phyloP scores from a whole-genome alignment of 2,113 vertebrate species.

The Arizona elegans region DNA sequence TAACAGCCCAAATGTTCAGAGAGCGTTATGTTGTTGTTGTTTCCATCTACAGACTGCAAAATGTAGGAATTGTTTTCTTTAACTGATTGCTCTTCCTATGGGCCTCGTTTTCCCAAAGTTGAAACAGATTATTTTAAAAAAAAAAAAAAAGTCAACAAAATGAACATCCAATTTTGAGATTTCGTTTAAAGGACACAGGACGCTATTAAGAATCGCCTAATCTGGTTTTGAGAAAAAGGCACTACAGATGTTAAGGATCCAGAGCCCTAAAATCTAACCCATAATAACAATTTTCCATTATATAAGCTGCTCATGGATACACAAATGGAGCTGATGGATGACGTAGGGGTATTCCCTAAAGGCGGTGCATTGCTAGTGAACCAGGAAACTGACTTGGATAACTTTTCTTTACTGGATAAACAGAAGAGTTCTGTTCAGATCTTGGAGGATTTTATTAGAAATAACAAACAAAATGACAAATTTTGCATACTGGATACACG shows the following conservation, averaged over 20 bases:
- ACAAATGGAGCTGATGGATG: background rate
- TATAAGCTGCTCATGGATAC: background rate
- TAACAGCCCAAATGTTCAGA: background rate
- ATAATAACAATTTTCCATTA: background rate
- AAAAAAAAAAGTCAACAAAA: background rate
- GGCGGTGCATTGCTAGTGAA: background rate
- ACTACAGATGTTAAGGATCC: background rate
- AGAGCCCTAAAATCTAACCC: background rate
- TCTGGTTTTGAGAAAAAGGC: background rate
- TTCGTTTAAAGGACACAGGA: background rate
- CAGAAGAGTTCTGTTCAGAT: background rate
- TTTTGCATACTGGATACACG: background rate
- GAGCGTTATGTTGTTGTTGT: background rate
- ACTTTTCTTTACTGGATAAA: background rate
- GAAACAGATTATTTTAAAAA: background rate
- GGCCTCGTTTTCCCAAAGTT: background rate
- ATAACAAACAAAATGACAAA: background rate
- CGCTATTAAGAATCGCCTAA: background rate
- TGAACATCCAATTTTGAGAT: background rate
- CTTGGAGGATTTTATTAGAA: background rate
- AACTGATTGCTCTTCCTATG: background rate
- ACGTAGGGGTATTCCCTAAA: background rate
- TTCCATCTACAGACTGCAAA: background rate
- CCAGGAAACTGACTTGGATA: background rate
- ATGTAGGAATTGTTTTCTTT: background rate